Evolutionary conservation across 2,797 vertebrate genomes (phyloP).

Genomic region (Streptopelia turtur): DNA sequence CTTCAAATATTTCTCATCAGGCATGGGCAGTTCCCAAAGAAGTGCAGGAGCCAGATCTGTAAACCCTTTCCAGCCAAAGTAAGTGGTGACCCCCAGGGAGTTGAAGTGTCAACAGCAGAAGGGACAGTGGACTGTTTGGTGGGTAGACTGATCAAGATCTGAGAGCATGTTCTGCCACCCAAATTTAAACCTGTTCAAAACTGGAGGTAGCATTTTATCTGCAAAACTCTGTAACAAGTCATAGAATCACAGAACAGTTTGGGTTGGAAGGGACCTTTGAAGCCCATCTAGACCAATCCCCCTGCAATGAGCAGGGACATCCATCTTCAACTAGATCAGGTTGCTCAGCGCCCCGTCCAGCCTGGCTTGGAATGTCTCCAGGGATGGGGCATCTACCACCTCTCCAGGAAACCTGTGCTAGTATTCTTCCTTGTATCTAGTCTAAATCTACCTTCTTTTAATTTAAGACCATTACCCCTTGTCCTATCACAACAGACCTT

Average conservation of each 20-base stretch:
- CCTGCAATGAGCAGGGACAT: not conserved
- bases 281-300: not conserved
- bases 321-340: not conserved
- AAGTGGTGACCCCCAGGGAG: not conserved
- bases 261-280: not conserved
- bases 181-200: not conserved
- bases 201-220: not conserved
- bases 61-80: not conserved
- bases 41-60: not conserved
- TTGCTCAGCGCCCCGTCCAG: not conserved
- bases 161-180: not conserved
- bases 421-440: no score
- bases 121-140: accelerated
- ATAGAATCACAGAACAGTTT: not conserved
- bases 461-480: not conserved
- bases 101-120: not conserved
- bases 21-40: not conserved
- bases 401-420: not conserved
- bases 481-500: not conserved
- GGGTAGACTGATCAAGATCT: not conserved
- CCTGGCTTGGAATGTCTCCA: not conserved
- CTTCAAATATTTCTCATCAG: not conserved
- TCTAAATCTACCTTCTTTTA: no score
- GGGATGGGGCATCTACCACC: not conserved
- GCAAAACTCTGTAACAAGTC: not conserved